phyloP scores from a whole-genome alignment of 2,113 vertebrate genomes.

The Dipodomys stephensi region DNA sequence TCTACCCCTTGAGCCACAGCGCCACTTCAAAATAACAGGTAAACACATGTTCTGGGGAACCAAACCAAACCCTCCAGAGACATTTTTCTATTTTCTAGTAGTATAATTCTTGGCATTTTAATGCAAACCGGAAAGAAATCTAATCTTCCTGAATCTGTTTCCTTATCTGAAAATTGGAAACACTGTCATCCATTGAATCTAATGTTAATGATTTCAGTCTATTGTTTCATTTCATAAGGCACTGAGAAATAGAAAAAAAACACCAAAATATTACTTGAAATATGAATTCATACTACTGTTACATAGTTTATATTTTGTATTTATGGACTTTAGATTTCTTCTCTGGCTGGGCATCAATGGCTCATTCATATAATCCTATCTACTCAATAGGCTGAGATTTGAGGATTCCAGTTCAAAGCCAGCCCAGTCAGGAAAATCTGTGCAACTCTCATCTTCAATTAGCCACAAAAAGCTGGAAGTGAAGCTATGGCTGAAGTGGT shows the following conservation, averaged over 20 bases:
- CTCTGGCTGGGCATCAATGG: too few relatives aligned
- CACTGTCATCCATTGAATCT: neutral
- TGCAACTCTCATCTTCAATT: too few relatives aligned
- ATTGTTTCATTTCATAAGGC: neutral
- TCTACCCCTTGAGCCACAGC: too few relatives aligned
- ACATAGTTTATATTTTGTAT: too few relatives aligned
- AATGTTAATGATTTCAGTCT: slow-evolving; percentile 24
- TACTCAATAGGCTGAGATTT: too few relatives aligned
- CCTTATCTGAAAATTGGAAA: slow-evolving; percentile 2
- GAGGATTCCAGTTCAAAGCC: too few relatives aligned
- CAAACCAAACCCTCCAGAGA: neutral
- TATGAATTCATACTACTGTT: too few relatives aligned
- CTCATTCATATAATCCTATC: too few relatives aligned
- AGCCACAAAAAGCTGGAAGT: too few relatives aligned
- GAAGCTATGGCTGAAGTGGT: too few relatives aligned
- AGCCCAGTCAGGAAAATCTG: too few relatives aligned
- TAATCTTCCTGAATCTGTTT: neutral
- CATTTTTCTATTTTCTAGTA: neutral
- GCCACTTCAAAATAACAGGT: neutral
- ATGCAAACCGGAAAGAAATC: neutral
- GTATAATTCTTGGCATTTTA: neutral
- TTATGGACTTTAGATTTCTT: too few relatives aligned
- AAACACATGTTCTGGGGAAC: neutral
- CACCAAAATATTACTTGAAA: neutral
- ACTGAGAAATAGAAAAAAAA: neutral